Evolutionary conservation across 2,113 vertebrate species (phyloP).

Genomic region (Plecotus auritus): DNA sequence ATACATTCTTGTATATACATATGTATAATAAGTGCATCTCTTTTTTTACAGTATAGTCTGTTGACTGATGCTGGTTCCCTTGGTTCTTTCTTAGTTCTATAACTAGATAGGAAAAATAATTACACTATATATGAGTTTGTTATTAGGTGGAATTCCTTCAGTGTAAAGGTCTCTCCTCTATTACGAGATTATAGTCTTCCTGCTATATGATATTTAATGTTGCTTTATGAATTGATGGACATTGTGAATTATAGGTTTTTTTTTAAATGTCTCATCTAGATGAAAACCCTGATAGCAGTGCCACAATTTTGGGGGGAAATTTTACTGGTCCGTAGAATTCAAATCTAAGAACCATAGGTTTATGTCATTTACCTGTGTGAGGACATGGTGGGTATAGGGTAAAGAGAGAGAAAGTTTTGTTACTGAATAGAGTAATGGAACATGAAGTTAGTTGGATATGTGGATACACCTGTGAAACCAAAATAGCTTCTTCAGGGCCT

Average conservation of each 20-base stretch:
- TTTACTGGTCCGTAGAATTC: neutral
- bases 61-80: neutral
- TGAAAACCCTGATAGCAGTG: neutral
- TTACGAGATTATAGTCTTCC: neutral
- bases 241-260: neutral
- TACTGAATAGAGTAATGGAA: slow-evolving; percentile 54
- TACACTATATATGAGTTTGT: neutral
- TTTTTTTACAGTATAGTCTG: neutral
- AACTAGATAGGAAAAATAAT: neutral
- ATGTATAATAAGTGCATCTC: neutral
- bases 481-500: neutral
- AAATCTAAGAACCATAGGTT: neutral
- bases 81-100: neutral
- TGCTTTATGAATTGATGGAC: neutral
- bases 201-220: neutral
- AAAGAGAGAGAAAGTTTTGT: slow-evolving; percentile 21
- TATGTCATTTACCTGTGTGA: neutral
- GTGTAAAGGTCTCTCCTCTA: neutral
- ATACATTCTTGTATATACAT: neutral
- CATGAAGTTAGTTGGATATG: neutral
- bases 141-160: neutral
- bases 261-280: neutral
- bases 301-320: neutral
- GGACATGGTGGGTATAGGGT: neutral
- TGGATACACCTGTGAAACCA: neutral